Percentiles rank a stretch among this genome's conserved stretches.
Conservation (phyloP, 2,888 invertebrate species). For the Mythimna ferrago region DNA sequence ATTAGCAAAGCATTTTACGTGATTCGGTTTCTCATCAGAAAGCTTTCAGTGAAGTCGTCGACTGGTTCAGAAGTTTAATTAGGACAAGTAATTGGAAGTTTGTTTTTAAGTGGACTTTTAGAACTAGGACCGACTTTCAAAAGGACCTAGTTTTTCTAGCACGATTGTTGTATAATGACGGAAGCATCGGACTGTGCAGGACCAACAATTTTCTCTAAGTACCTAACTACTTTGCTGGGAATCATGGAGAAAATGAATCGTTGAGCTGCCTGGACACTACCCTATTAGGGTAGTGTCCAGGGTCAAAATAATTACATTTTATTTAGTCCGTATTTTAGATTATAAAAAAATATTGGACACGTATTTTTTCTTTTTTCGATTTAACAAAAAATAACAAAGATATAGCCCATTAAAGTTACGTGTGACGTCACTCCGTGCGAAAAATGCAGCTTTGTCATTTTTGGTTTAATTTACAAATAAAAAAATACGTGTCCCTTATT, state of each 20-base stretch:
- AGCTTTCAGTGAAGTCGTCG: conserved; percentile 37
- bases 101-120: conserved; percentile 52
- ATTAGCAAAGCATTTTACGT: conserved; percentile 31
- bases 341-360: too few species aligned
- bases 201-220: conserved; percentile 20
- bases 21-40: conserved; percentile 37
- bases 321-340: too few species aligned
- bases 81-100: conserved; percentile 57
- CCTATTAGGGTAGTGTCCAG: too few species aligned
- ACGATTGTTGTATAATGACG: conserved; percentile 25
- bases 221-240: conserved; percentile 18
- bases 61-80: conserved; percentile 52
- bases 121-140: conserved; percentile 43
- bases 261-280: too few species aligned
- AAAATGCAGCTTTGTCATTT: too few species aligned
- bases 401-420: too few species aligned
- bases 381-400: too few species aligned
- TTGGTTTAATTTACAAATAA: too few species aligned
- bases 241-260: neutral
- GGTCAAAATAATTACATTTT: too few species aligned
- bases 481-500: too few species aligned
- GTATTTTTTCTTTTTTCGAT: too few species aligned
- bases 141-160: conserved; percentile 48
- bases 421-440: too few species aligned
- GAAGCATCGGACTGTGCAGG: conserved; percentile 16